phyloP scores from a whole-genome alignment of 2,888 invertebrate species.

The Caenorhabditis angaria region DNA sequence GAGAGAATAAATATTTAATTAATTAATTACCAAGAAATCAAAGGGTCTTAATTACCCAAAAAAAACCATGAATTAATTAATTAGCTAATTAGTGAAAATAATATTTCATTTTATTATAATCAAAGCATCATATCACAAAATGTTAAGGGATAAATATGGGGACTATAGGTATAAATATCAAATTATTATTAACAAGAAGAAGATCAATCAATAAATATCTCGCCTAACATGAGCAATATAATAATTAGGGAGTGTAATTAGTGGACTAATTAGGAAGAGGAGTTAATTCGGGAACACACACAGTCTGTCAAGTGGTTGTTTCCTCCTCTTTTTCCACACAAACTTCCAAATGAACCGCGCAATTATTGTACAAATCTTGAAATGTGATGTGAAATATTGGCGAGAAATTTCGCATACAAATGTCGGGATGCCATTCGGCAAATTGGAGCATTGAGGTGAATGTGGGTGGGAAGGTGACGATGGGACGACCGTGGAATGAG shows the following conservation, averaged over 20 bases:
- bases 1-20: too few species aligned
- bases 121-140: conserved; percentile 1
- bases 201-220: too few species aligned
- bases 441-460: not conserved
- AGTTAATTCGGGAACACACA: too few species aligned
- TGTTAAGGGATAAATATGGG: not conserved
- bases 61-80: too few species aligned
- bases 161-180: not conserved
- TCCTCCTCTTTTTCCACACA: not conserved
- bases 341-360: not conserved
- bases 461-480: not conserved
- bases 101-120: not conserved
- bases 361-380: not conserved
- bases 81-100: not conserved
- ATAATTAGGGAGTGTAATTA: too few species aligned
- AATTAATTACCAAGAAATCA: too few species aligned
- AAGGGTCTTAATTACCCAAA: too few species aligned
- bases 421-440: not conserved
- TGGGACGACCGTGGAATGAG: not conserved
- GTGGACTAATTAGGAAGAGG: too few species aligned
- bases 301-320: not conserved
- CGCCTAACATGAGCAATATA: too few species aligned
- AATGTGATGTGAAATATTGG: not conserved
- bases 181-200: not conserved
- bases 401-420: not conserved